Percentiles rank a stretch among this genome's conserved stretches.
phyloP scores from a whole-genome alignment of 2,888 invertebrate genomes.

The Chalcosyrphus nemorum region DNA sequence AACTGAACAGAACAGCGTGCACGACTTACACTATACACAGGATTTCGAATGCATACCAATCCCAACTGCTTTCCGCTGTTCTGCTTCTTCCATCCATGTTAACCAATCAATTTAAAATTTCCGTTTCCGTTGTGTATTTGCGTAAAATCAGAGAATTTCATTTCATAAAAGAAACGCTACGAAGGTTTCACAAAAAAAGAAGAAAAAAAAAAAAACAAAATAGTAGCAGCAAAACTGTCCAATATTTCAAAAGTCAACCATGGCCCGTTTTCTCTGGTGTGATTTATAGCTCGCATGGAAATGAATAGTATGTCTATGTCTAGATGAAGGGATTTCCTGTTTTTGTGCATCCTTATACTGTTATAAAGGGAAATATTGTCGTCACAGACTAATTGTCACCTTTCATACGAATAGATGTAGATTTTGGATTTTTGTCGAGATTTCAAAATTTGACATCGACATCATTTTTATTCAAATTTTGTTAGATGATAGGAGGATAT shows the following conservation, averaged over 20 bases:
- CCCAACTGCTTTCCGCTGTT: conserved; percentile 46
- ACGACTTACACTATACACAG: conserved; percentile 54
- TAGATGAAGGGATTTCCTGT: conserved; percentile 13
- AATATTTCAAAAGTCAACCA: conserved; percentile 73
- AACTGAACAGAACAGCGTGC: conserved; percentile 55
- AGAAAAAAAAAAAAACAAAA: too few species aligned
- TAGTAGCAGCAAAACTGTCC: conserved; percentile 68
- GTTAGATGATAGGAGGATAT: background rate
- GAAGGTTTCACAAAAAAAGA: conserved; percentile 5
- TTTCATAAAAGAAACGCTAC: conserved; percentile 66
- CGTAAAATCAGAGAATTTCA: conserved; percentile 72
- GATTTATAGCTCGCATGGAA: conserved; percentile 64
- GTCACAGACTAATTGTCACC: conserved; percentile 66
- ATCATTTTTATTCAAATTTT: background rate
- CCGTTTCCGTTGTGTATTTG: conserved; percentile 71
- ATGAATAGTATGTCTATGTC: conserved; percentile 48
- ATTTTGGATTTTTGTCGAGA: conserved; percentile 47
- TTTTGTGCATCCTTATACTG: conserved; percentile 43
- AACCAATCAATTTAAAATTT: conserved; percentile 73
- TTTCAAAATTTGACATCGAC: conserved; percentile 25
- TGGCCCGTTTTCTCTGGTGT: conserved; percentile 64
- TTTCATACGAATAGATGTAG: conserved; percentile 49
- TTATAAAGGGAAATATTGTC: conserved; percentile 46
- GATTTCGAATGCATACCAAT: conserved; percentile 51
- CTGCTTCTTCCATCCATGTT: conserved; percentile 71